These are phyloP conservation scores for Gymnodraco acuticeps DNA, from an alignment of 2,797 vertebrate species.

Conservation along the genomic window DNA sequence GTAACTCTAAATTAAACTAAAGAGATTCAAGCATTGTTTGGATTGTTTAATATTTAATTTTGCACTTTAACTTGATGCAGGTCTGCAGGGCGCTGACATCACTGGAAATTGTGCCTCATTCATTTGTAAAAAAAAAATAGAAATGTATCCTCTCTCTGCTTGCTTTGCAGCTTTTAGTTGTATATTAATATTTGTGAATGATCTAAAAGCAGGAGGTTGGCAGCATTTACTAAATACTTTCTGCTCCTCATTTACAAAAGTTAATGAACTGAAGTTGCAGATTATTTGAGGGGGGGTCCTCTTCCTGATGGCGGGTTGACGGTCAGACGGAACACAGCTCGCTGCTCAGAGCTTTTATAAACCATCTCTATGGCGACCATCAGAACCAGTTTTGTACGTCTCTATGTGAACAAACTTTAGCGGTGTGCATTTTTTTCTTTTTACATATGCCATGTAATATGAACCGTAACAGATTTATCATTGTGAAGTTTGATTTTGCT, in stretches of 20 bases:
- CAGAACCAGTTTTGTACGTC: constrained; percentile 81
- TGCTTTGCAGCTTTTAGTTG: constrained; percentile 17
- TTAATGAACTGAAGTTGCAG: background rate
- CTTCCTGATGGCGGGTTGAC: background rate
- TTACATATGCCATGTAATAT: constrained; percentile 88
- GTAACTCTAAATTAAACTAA: background rate
- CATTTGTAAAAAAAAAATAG: constrained; percentile 6
- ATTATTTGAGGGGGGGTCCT: background rate
- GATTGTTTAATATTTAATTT: constrained; percentile 19
- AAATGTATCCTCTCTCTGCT: background rate
- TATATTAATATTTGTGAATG: constrained; percentile 16
- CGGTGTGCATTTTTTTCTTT: constrained; percentile 70
- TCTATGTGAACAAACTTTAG: constrained; percentile 82
- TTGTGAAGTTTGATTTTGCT: constrained; percentile 88
- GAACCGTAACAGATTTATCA: constrained; percentile 90
- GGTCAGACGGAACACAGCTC: background rate
- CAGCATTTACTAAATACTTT: background rate
- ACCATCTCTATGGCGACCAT: constrained; percentile 53
- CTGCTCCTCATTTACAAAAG: constrained; percentile 11
- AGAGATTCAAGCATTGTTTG: constrained; percentile 10
- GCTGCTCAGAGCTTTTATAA: constrained; percentile 18
- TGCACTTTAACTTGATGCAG: constrained; percentile 30
- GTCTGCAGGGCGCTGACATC: background rate
- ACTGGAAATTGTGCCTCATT: constrained; percentile 6
- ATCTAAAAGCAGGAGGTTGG: background rate